Base-by-base conservation (phyloP, 2,888 invertebrate genomes). In the Hydrotaea diabolus region DNA sequence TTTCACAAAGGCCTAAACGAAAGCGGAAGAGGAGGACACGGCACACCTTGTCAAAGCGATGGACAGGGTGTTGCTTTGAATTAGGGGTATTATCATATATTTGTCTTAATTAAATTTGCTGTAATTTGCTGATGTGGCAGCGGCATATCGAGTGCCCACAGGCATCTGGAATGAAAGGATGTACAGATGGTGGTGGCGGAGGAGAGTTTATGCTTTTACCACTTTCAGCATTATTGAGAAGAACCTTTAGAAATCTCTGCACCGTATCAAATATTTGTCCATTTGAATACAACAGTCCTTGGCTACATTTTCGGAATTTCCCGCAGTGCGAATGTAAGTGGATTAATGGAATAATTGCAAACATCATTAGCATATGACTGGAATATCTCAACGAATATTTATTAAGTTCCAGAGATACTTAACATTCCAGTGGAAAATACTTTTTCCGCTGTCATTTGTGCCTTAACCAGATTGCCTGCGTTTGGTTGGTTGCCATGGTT, bases 101-200 rank as follows among this genome's bases (percentile, higher is more conserved):
- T 69, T 43, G 69, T 69, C 69, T 43, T 69, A 69, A 69, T 69
- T 69, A 69, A 69, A 69, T 69, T 69, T 69, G 43, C 21, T 46
- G 43, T 69, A 69, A 69, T 69, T 69, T 69, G 69, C 69, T 69
- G 43, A 69, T 69, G 69, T 43, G 43, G 43, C 43, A 69, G 31
- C 13, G 69, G 36, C 43, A 17, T 69, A 46, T 69, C 43, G 15
- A 21, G 11, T 46, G 69, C 69, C 69, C 21, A 13, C 66, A 69
- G 39, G 69, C 69, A 21, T 19, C n/a, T 49, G 4, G 5, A 7
- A 43, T 13, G 43, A 13, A 13, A 43, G 43, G 43, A 13, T 7
- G 43, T 43, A 36, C 36, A 36, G 5, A 5, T 36, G 5, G 43
- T 43, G 7, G 2, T 8, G 43, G 43, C 5, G 11, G 43, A 8